These are phyloP conservation scores for Hycleus cichorii DNA, from an alignment of 1,140 invertebrate species.

Conservation along the genomic window DNA sequence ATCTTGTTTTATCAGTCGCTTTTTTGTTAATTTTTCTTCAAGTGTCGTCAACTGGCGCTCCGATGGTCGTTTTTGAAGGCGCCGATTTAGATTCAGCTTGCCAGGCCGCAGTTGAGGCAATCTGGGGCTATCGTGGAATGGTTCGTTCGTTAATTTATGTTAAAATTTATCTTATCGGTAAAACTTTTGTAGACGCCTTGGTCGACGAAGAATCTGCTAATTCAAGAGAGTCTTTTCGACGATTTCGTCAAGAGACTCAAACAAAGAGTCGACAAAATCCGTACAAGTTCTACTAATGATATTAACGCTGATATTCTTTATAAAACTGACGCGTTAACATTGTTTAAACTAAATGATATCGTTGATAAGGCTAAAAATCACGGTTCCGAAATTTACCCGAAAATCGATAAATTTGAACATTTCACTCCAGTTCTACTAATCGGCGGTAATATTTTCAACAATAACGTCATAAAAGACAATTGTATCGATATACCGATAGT, in stretches of 20 bases:
- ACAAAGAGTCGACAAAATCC: conserved; percentile 38
- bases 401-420: neutral
- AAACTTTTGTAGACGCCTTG: conserved; percentile 44
- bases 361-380: conserved; percentile 18
- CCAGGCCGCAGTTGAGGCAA: conserved; percentile 47
- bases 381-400: conserved; percentile 29
- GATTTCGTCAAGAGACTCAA: conserved; percentile 46
- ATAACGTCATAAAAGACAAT: conserved; percentile 36
- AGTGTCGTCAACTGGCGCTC: conserved; percentile 22
- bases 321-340: conserved; percentile 8
- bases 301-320: conserved; percentile 35
- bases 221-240: conserved; percentile 50
- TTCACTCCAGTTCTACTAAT: conserved; percentile 22
- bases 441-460: conserved; percentile 26
- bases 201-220: conserved; percentile 46
- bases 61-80: conserved; percentile 51
- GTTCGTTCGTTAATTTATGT: conserved; percentile 32
- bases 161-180: neutral
- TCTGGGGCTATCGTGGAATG: conserved; percentile 51
- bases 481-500: conserved; percentile 39
- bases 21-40: too few species aligned
- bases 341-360: conserved; percentile 12
- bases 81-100: conserved; percentile 54
- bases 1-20: neutral
- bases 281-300: conserved; percentile 44